A percentile compares a stretch with the other conserved stretches of the same genome.
Evolutionary conservation across 2,113 vertebrate genomes (phyloP).

Genomic region (Aegotheles bennettii): DNA sequence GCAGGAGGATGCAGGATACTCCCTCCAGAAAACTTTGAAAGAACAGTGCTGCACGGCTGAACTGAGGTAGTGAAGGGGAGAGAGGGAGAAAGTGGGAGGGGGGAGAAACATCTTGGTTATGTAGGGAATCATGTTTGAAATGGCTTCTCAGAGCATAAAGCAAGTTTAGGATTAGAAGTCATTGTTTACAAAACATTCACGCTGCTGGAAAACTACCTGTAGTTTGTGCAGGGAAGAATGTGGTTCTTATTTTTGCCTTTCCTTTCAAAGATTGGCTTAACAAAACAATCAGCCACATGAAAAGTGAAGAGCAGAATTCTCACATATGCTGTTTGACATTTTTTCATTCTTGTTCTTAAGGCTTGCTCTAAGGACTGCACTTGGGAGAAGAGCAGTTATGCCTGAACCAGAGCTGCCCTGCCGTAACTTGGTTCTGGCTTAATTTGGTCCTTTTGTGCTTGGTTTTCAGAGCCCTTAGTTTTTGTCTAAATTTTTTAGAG

Average conservation of each 20-base stretch:
- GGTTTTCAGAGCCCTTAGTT: background rate
- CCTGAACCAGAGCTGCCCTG: background rate
- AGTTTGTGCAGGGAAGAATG: background rate
- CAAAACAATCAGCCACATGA: background rate
- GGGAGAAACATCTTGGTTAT: background rate
- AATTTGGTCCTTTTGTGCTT: background rate
- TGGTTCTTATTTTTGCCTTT: background rate
- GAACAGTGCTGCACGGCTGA: background rate
- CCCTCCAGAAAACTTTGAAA: conserved; percentile 20
- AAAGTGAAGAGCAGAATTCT: background rate
- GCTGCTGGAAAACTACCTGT: background rate
- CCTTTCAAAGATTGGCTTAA: background rate
- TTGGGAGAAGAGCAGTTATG: background rate
- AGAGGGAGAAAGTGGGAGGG: background rate
- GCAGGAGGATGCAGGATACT: background rate
- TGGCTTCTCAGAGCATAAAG: background rate
- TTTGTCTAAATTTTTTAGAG: background rate
- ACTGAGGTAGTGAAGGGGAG: background rate
- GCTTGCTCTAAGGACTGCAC: background rate
- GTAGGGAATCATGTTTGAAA: background rate
- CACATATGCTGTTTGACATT: background rate
- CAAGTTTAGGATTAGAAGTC: background rate
- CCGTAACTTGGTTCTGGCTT: background rate
- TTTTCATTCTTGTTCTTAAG: background rate
- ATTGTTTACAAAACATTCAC: background rate